Evolutionary conservation across 2,797 vertebrate genomes (phyloP).

Genomic region (Hylomyscus alleni): DNA sequence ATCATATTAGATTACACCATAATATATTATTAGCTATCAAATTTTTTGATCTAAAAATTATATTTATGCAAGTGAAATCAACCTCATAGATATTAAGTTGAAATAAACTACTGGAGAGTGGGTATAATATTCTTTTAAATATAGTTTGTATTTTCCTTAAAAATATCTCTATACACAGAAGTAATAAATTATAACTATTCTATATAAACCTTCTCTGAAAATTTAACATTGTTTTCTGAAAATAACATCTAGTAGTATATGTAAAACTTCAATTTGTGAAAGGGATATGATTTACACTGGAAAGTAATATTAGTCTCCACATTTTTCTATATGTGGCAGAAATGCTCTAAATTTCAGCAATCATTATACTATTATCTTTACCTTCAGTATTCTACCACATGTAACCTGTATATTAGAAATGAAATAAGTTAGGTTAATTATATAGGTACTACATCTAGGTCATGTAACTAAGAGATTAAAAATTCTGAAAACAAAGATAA

Average conservation of each 20-base stretch:
- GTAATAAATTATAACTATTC: not conserved
- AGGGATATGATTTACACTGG: conserved; percentile 37
- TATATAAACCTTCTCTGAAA: not conserved
- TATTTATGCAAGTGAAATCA: not conserved
- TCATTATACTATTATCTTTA: conserved; percentile 66
- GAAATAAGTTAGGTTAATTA: conserved; percentile 16
- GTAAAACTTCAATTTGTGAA: conserved; percentile 47
- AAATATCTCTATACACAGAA: conserved; percentile 27
- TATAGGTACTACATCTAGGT: not conserved
- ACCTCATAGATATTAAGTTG: not conserved
- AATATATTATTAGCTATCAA: not conserved
- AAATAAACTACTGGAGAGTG: not conserved
- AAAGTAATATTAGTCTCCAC: conserved; percentile 51
- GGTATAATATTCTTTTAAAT: not conserved
- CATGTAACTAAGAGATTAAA: not conserved
- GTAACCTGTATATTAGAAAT: conserved; percentile 60
- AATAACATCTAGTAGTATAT: conserved; percentile 74
- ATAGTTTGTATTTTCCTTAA: not conserved
- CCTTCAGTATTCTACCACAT: conserved; percentile 60
- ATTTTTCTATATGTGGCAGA: conserved; percentile 8
- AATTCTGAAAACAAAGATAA: conserved; percentile 17
- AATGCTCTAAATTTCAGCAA: conserved; percentile 56
- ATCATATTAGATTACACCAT: not conserved
- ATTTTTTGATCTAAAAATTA: not conserved
- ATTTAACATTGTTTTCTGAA: conserved; percentile 52